Evolutionary conservation across 2,797 vertebrate genomes (phyloP), one percentile per base, ranked within the genome.

Genomic region (Vipera latastei): DNA sequence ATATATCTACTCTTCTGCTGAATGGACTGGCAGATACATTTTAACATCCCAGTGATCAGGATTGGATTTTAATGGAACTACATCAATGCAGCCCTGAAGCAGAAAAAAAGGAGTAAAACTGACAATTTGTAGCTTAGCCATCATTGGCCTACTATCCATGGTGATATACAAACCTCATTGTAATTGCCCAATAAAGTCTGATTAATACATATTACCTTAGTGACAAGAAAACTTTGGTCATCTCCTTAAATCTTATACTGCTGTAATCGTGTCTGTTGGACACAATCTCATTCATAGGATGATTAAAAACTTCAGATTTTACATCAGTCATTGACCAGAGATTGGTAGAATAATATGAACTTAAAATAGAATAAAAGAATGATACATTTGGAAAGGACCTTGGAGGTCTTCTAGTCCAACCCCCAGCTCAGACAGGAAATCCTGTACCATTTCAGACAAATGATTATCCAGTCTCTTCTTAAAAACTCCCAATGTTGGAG

Each of bases 11-110:
- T 89, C 60, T 89, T 78, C 92, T 94, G 18, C 93, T n/a, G 56
- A 38, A 0, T 0, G 0, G 1, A 1, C 60, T 0, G 0, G 1
- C 26, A 0, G 0, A 85, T 87, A 90, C 53, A 90, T 92, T 92
- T 88, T 90, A 93, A 90, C 63, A 93, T 90, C 26, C 63, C 83
- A 32, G 63, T 83, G 91, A 22, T 88, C 91, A 61, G 89, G 44
- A 83, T 59, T 65, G 56, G 91, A 63, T 65, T 78, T 88, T 92
- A 92, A 92, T 78, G 85, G 86, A 89, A 83, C 38, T 25, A 55
- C 6, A 26, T 73, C 60, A 92, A 55, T 26, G 61, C 8, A 73
- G 6, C 53, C 44, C 53, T 86, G 61, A 86, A 88, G 65, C 59
- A 26, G 57, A 69, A 13, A 20, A 92, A 48, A 13, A 89, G 57